These are phyloP conservation scores for Ormyrus labotus DNA, from an alignment of 2,888 invertebrate species.

Conservation along the genomic window DNA sequence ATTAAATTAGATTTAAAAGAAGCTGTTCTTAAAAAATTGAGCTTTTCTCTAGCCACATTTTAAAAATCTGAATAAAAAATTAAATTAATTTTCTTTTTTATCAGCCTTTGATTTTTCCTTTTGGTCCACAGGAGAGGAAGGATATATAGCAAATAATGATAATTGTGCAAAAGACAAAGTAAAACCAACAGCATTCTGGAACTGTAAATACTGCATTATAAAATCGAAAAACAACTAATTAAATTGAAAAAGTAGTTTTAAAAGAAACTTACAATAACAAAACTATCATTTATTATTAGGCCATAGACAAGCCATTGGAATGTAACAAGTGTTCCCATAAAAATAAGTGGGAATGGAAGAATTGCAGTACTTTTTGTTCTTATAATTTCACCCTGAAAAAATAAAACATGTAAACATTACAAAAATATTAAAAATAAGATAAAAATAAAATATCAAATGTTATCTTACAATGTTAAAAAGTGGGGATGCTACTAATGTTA, in stretches of 20 bases:
- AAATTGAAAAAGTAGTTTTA: neutral
- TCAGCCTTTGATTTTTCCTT: constrained; percentile 23
- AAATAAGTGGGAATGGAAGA: constrained; percentile 91
- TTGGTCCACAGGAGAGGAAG: constrained; percentile 70
- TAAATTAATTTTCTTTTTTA: constrained; percentile 40
- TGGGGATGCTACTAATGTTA: constrained; percentile 83
- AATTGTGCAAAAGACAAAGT: constrained; percentile 81
- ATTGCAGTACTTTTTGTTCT: constrained; percentile 88
- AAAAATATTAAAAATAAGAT: constrained; percentile 32
- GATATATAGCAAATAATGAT: constrained; percentile 83
- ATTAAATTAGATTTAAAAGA: neutral
- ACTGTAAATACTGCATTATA: constrained; percentile 76
- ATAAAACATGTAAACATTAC: constrained; percentile 37
- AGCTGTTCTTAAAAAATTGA: neutral
- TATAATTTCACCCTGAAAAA: constrained; percentile 84
- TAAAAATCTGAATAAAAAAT: constrained; percentile 1
- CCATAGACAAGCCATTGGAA: constrained; percentile 90
- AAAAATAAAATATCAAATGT: constrained; percentile 36
- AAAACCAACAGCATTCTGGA: constrained; percentile 84
- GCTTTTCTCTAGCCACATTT: constrained; percentile 5
- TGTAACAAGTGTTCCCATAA: constrained; percentile 88
- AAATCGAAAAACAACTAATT: constrained; percentile 33
- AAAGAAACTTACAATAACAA: constrained; percentile 83
- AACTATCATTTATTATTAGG: constrained; percentile 84
- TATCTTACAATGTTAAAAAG: constrained; percentile 82